A percentile compares a stretch with the other conserved stretches of the same genome.
These are phyloP conservation scores for Yponomeuta plumbellus DNA, from an alignment of 2,888 invertebrate species.

Conservation along the genomic window DNA sequence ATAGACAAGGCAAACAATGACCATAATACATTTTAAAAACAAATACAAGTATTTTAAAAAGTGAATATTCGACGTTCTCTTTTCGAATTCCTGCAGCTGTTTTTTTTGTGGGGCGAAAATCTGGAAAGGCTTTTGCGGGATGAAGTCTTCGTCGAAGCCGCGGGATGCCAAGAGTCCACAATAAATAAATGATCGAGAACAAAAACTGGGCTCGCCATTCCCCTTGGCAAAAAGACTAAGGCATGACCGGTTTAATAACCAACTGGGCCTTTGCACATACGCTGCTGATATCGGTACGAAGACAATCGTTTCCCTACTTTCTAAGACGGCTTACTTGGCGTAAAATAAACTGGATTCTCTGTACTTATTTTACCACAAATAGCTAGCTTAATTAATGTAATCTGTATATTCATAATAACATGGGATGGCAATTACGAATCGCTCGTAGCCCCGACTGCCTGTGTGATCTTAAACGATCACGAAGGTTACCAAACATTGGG, in stretches of 20 bases:
- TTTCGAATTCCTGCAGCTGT: constrained; percentile 15
- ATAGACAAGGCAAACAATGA: background rate
- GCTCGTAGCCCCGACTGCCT: too few relatives aligned
- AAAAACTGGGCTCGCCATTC: constrained; percentile 38
- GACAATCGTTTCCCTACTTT: background rate
- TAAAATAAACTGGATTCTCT: too few relatives aligned
- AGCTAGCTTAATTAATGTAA: too few relatives aligned
- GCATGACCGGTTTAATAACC: constrained; percentile 39
- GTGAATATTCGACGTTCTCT: background rate
- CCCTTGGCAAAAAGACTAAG: constrained; percentile 35
- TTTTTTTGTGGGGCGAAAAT: constrained; percentile 1
- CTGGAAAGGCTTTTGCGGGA: constrained; percentile 11
- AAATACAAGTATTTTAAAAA: background rate
- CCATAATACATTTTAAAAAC: background rate
- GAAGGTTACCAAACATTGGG: too few relatives aligned
- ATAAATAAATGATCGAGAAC: constrained; percentile 58
- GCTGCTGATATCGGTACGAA: background rate
- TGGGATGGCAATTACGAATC: too few relatives aligned
- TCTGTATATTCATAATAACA: too few relatives aligned
- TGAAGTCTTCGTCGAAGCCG: constrained; percentile 26
- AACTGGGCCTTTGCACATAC: background rate
- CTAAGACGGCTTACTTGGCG: too few relatives aligned
- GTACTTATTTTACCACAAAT: too few relatives aligned
- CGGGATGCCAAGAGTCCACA: constrained; percentile 36
- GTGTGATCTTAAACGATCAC: too few relatives aligned